phyloP scores from a whole-genome alignment of 2,888 invertebrate species.

The Dascillus cervinus region DNA sequence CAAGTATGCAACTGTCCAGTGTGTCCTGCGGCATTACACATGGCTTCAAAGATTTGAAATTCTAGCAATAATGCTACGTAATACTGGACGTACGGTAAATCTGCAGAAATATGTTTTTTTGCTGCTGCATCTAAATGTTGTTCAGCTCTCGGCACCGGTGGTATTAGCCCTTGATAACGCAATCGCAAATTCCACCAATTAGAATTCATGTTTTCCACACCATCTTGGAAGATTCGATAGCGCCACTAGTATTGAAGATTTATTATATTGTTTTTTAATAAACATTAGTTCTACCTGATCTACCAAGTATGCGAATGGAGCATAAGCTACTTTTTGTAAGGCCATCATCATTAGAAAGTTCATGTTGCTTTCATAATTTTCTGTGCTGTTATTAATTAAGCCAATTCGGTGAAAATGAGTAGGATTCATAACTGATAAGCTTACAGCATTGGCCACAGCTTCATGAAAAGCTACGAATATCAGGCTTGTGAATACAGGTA shows the following conservation, averaged over 20 bases:
- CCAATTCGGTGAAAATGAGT: slow-evolving; percentile 68
- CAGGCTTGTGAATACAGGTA: no score
- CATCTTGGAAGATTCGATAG: slow-evolving; percentile 70
- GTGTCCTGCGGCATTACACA: slow-evolving; percentile 68
- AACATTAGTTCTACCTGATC: slow-evolving; percentile 53
- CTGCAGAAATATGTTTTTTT: slow-evolving; percentile 74
- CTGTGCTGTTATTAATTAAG: slow-evolving; percentile 57
- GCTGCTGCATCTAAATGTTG: slow-evolving; percentile 76
- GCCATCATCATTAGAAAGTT: slow-evolving; percentile 75
- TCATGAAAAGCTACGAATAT: slow-evolving; percentile 68
- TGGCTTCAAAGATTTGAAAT: slow-evolving; percentile 75
- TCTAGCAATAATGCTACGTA: slow-evolving; percentile 75
- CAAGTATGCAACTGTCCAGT: slow-evolving; percentile 69
- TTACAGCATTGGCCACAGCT: slow-evolving; percentile 73
- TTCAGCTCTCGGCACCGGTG: slow-evolving; percentile 61
- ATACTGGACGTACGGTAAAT: slow-evolving; percentile 66
- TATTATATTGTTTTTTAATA: neutral
- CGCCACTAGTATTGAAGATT: slow-evolving; percentile 54
- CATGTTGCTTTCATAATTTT: slow-evolving; percentile 62
- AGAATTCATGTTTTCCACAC: slow-evolving; percentile 52
- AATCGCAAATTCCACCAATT: slow-evolving; percentile 71
- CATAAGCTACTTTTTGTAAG: slow-evolving; percentile 66
- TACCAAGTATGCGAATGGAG: slow-evolving; percentile 73
- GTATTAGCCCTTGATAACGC: slow-evolving; percentile 66
- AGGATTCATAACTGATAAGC: slow-evolving; percentile 68